Evolutionary conservation across 2,113 vertebrate genomes (phyloP).

Genomic region (Pica pica): DNA sequence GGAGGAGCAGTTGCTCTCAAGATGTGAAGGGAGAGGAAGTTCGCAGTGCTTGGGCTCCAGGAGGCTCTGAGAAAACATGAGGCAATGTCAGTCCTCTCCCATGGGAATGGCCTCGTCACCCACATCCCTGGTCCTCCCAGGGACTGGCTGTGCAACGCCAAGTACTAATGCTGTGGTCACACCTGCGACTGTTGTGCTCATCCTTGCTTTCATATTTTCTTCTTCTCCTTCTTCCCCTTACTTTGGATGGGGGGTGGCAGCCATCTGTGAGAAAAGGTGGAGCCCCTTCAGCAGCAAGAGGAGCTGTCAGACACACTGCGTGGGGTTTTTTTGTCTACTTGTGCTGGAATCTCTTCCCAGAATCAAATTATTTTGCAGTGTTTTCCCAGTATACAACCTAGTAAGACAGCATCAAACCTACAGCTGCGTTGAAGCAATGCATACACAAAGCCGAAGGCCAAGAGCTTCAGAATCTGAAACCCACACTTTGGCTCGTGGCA

Average conservation of each 20-base stretch:
- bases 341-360: not conserved
- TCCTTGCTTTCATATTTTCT: not conserved
- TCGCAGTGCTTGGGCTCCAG: not conserved
- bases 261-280: not conserved
- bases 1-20: accelerated
- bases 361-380: not conserved
- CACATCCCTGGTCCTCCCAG: not conserved
- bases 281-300: not conserved
- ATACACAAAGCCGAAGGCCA: not conserved
- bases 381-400: not conserved
- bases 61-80: not conserved
- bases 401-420: not conserved
- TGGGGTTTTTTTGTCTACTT: not conserved
- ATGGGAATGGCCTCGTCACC: not conserved
- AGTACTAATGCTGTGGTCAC: not conserved
- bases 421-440: not conserved
- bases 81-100: not conserved
- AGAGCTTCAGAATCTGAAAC: not conserved
- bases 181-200: accelerated
- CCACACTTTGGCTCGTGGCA: not conserved
- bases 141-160: accelerated
- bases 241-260: not conserved
- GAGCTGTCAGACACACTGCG: not conserved
- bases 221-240: not conserved
- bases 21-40: not conserved